Evolutionary conservation across 2,888 invertebrate species (phyloP), one percentile per base, ranked within the genome.

Genomic region (Caenorhabditis parvicauda): DNA sequence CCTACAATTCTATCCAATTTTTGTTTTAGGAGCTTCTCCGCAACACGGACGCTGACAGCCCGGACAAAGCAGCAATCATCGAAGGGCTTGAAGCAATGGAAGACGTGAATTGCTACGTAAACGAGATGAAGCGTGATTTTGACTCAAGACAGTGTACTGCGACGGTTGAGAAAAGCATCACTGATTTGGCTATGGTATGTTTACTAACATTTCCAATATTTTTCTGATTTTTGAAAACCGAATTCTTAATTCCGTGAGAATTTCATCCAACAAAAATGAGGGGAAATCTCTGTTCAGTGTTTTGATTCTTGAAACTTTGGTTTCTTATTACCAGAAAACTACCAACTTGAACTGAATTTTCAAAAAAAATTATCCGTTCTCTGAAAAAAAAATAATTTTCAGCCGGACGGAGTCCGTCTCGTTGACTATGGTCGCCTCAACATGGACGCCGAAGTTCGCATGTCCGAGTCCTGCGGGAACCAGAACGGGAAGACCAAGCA

Each of bases 91-190:
- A 71, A 14, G 73, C 70, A 4, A 73, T 76, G 74, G 73, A 73
- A 35, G 79, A 79, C 48, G 65, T 79, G n/a, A 70, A 69, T 35
- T 55, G 55, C 47, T 98, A 92, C 83, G 92, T 96, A 62, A 98
- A 98, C 83, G 98, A 98, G 85, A 92, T 94, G 49, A 95, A 94
- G 77, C 85, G 96, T 51, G 98, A 98, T 83, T 91, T 91, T 54
- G 96, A 96, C 82, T 90, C 91, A 67, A 85, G 94, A 54, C 88
- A 89, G 67, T 87, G 94, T 59, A 90, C 96, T 72, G 87, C 88
- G 67, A 91, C 92, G 84, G 89, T 96, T 50, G 90, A 93, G 85
- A 87, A 88, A 73, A 84, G 82, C 66, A 83, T 84, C 50, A 79
- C 76, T 32, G 83, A 83, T 65, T 64, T 83, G 42, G 35, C 45